phyloP scores from a whole-genome alignment of 2,888 invertebrate genomes.

The Polymixis lichenea region DNA sequence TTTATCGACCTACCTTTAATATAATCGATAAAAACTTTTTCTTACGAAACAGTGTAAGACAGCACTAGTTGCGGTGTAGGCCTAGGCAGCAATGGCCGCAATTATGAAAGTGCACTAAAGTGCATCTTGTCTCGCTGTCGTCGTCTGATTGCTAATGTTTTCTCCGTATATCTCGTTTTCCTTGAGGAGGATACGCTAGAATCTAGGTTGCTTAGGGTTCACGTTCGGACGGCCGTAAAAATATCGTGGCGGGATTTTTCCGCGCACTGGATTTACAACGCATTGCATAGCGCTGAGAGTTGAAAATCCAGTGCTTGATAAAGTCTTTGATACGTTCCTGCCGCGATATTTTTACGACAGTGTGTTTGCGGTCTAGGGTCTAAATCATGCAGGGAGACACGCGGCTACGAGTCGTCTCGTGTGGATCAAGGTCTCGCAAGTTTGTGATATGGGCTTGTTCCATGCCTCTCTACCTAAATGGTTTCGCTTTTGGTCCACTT shows the following conservation, averaged over 20 bases:
- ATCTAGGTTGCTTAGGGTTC: background rate
- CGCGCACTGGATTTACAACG: no score
- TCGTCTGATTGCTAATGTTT: constrained; percentile 22
- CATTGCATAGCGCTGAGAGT: no score
- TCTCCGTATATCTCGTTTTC: constrained; percentile 12
- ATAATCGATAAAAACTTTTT: constrained; percentile 61
- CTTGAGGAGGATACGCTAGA: background rate
- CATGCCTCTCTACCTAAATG: background rate
- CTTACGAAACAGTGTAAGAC: constrained; percentile 21
- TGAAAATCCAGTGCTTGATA: no score
- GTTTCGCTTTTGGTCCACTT: background rate
- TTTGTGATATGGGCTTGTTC: background rate
- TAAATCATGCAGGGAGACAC: background rate
- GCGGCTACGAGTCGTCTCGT: background rate
- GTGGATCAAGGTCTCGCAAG: background rate
- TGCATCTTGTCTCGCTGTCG: constrained; percentile 51
- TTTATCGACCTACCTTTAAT: background rate
- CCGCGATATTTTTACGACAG: no score
- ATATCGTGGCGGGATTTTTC: no score
- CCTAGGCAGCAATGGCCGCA: constrained; percentile 46
- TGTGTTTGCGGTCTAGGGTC: no score
- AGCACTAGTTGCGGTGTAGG: constrained; percentile 56
- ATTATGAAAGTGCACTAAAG: constrained; percentile 65
- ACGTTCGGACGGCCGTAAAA: no score
- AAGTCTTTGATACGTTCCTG: no score